Evolutionary conservation across 2,888 invertebrate genomes (phyloP).

Genomic region (Blastobasis lacticolella): DNA sequence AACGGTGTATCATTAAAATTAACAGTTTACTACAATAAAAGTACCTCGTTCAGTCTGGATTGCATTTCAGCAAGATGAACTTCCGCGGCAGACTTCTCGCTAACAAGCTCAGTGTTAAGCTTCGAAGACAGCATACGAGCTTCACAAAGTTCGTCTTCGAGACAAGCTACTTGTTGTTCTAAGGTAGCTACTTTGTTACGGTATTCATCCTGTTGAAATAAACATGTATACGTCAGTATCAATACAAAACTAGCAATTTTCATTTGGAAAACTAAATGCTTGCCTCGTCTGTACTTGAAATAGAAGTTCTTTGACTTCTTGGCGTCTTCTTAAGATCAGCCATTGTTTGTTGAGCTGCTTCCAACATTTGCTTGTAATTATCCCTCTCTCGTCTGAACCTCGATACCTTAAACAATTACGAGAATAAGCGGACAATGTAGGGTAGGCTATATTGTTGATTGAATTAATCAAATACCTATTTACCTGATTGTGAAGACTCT

Average conservation of each 20-base stretch:
- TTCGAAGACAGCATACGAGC: slow-evolving; percentile 86
- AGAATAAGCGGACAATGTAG: not conserved
- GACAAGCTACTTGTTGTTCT: slow-evolving; percentile 87
- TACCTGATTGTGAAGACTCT: slow-evolving; percentile 85
- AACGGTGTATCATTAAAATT: too few species aligned
- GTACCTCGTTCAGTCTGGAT: slow-evolving; percentile 87
- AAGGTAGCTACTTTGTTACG: slow-evolving; percentile 81
- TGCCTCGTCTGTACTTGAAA: slow-evolving; percentile 84
- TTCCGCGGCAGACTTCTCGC: slow-evolving; percentile 89
- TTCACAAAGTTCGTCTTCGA: slow-evolving; percentile 92
- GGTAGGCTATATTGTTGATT: not conserved
- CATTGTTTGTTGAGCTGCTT: slow-evolving; percentile 89
- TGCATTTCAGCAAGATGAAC: slow-evolving; percentile 91
- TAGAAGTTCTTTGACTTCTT: slow-evolving; percentile 75
- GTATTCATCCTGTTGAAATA: slow-evolving; percentile 75
- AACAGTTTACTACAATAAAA: too few species aligned
- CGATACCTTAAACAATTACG: slow-evolving; percentile 53
- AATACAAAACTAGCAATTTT: not conserved
- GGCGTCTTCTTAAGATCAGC: slow-evolving; percentile 78
- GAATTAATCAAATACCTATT: not conserved
- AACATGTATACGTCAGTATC: not conserved
- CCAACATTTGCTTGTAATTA: slow-evolving; percentile 91
- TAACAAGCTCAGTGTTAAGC: slow-evolving; percentile 90
- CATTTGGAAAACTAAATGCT: slow-evolving; percentile 7
- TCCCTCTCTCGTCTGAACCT: slow-evolving; percentile 91